phyloP scores from a whole-genome alignment of 2,113 vertebrate species.

The Junco hyemalis region DNA sequence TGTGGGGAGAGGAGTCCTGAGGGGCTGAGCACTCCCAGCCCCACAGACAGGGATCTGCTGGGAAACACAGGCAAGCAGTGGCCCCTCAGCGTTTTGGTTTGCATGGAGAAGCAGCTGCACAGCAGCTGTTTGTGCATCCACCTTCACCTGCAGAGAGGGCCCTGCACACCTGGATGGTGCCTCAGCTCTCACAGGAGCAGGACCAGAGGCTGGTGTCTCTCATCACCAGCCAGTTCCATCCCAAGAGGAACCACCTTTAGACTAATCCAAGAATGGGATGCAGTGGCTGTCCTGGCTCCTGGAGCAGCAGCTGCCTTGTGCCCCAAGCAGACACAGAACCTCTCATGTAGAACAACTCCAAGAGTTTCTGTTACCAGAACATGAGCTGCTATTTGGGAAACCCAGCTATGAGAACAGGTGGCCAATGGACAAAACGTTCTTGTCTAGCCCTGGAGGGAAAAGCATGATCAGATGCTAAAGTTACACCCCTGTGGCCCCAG shows the following conservation, averaged over 20 bases:
- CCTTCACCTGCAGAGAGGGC: neutral
- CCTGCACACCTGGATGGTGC: neutral
- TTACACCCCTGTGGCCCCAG: neutral
- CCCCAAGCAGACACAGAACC: neutral
- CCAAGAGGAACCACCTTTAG: neutral
- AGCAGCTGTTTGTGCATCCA: neutral
- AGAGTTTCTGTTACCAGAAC: conserved; percentile 2
- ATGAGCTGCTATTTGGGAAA: neutral
- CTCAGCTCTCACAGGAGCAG: neutral
- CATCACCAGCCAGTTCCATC: neutral
- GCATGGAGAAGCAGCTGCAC: neutral
- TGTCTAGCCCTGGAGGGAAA: neutral
- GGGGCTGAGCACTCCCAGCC: neutral
- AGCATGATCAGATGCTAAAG: neutral
- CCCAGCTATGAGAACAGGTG: conserved; percentile 17
- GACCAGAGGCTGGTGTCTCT: neutral
- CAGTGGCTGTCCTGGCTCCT: neutral
- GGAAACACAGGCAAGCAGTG: neutral
- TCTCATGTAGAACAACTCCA: neutral
- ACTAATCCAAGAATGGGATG: neutral
- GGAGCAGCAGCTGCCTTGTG: neutral
- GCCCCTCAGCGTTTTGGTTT: neutral
- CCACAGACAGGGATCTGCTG: neutral
- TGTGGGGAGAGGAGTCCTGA: neutral
- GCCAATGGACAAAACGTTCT: neutral